A percentile compares a stretch with the other conserved stretches of the same genome.
Conservation (phyloP, 1,140 invertebrate genomes). For the Muscidifurax raptorellus region DNA sequence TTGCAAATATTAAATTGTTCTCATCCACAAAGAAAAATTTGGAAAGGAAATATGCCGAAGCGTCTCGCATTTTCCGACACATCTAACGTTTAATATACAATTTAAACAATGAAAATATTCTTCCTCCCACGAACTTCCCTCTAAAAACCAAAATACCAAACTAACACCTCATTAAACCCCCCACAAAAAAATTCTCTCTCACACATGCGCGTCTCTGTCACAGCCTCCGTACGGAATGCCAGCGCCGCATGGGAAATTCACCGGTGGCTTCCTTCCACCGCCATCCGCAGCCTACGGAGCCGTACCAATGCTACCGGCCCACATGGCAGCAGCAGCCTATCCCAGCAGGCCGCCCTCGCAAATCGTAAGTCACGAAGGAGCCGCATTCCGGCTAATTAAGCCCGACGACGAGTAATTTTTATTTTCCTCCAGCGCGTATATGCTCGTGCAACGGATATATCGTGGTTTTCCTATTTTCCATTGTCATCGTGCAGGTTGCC, state of each 20-base stretch:
- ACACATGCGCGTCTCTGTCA: neutral
- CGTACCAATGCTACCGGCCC: slow-evolving; percentile 60
- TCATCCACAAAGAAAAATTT: too few relatives aligned
- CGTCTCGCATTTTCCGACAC: too few relatives aligned
- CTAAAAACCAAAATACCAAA: too few relatives aligned
- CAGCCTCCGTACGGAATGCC: slow-evolving; percentile 69
- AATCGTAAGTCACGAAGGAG: slow-evolving; percentile 61
- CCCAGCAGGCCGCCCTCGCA: slow-evolving; percentile 66
- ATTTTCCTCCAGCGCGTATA: neutral
- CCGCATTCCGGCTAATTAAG: neutral
- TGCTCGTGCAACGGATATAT: neutral
- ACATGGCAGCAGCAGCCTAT: slow-evolving; percentile 58
- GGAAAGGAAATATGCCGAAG: too few relatives aligned
- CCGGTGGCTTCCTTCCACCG: slow-evolving; percentile 65
- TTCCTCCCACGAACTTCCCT: too few relatives aligned
- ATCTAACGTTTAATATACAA: too few relatives aligned
- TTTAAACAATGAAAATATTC: too few relatives aligned
- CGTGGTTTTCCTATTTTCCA: neutral
- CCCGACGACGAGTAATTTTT: neutral
- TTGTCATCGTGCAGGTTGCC: too few relatives aligned
- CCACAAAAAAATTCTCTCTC: too few relatives aligned
- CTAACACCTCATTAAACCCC: too few relatives aligned
- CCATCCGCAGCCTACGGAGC: slow-evolving; percentile 65
- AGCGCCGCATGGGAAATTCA: slow-evolving; percentile 63
- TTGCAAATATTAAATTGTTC: too few relatives aligned